Evolutionary conservation across 2,888 invertebrate species (phyloP), one percentile per base, ranked within the genome.

Genomic region (Acleris literana): DNA sequence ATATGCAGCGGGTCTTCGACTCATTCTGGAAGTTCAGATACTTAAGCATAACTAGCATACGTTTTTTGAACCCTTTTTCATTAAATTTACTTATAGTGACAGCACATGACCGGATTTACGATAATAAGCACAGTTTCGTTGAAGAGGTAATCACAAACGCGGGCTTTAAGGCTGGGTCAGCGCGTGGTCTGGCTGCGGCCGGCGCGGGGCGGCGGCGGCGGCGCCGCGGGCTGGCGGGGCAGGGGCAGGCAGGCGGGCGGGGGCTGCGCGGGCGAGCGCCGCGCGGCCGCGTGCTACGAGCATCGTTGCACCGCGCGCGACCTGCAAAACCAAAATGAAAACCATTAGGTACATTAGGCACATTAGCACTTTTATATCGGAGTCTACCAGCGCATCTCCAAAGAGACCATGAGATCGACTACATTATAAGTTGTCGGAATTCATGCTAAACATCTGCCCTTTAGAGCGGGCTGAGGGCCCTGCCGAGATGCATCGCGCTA

Each of bases 241-340:
- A 65, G 78, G 75, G 11, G 11, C 11, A 11, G 33, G 33, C 33
- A 3, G 7, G 33, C 33, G 75, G 74, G 71, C 69, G 25, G 25
- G 5, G 25, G 68, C 70, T 83, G 87, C 85, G 84, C 83, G 85
- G 87, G 81, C 76, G 79, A 67, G 74, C 75, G 74, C 70, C 80
- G 81, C 71, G 72, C 73, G 64, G 77, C 67, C 68, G 78, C 74
- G 78, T 88, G 92, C 88, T 92, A 92, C 81, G 92, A 90, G 74
- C 92, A 92, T 71, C 91, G 80, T 70, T 92, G 92, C 48, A 88
- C 71, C 39, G 89, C 79, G 3, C 92, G 88, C 7, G 91, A 91
- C 76, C 92, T 92, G 87, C 46, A 81, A 46, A 64, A 1, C 13
- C 20, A 58, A 6, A 58, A 62, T 9, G 7, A 20, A 43, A 9